Percentiles rank a stretch among this genome's conserved stretches.
phyloP scores from a whole-genome alignment of 2,113 vertebrate genomes.

The Phyllostomus discolor region DNA sequence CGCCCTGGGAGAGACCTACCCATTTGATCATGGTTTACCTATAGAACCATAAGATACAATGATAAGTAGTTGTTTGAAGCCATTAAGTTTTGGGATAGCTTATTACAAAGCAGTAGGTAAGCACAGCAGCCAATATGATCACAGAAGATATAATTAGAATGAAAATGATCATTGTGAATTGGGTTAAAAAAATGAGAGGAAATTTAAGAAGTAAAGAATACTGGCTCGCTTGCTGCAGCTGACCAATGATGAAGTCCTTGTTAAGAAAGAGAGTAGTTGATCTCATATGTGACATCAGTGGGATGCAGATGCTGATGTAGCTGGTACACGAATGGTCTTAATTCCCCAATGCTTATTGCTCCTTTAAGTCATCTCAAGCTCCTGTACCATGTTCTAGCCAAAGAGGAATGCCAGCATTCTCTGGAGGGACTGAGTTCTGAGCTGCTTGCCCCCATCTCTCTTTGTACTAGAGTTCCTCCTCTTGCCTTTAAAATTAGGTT shows the following conservation, averaged over 20 bases:
- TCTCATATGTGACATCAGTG: rapidly evolving
- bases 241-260: neutral
- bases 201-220: neutral
- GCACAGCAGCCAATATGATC: neutral
- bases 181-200: neutral
- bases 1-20: neutral
- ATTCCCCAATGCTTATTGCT: too few relatives aligned
- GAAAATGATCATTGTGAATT: neutral
- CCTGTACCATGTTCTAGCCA: neutral
- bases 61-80: neutral
- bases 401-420: neutral
- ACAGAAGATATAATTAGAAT: neutral
- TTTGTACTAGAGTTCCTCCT: neutral
- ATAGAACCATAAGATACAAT: neutral
- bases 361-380: neutral
- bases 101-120: neutral
- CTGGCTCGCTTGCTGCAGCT: neutral
- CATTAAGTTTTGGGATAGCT: neutral
- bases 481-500: neutral
- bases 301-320: neutral
- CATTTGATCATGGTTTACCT: neutral
- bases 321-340: neutral
- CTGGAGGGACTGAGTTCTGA: neutral
- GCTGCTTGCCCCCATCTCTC: neutral
- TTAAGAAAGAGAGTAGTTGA: neutral